These are phyloP conservation scores for Parascotia fuliginaria DNA, from an alignment of 2,888 invertebrate species.

Conservation along the genomic window DNA sequence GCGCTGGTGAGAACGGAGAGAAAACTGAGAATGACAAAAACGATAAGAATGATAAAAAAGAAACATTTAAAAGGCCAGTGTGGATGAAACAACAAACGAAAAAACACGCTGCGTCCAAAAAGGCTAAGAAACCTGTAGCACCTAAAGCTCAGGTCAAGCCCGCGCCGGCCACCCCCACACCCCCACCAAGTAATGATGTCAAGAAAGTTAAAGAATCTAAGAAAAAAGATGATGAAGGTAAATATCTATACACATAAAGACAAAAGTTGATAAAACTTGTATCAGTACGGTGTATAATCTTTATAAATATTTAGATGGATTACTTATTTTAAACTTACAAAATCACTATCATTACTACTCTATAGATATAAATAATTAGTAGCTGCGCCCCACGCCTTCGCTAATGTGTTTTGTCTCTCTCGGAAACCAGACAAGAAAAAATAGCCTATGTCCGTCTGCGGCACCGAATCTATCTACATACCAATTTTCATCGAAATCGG, in stretches of 20 bases:
- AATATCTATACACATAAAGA: not conserved
- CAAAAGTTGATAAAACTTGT: too few relatives aligned
- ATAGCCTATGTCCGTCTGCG: too few relatives aligned
- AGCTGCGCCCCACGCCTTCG: too few relatives aligned
- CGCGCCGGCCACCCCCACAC: conserved; percentile 43
- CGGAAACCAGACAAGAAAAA: too few relatives aligned
- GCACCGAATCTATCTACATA: too few relatives aligned
- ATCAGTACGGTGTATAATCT: too few relatives aligned
- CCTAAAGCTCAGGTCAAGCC: conserved; percentile 56
- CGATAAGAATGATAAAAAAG: conserved; percentile 79
- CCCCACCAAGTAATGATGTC: conserved; percentile 51
- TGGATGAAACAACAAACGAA: conserved; percentile 66
- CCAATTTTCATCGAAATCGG: too few relatives aligned
- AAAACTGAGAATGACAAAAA: conserved; percentile 71
- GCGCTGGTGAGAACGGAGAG: conserved; percentile 76
- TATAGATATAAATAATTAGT: too few relatives aligned
- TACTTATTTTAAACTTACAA: too few relatives aligned
- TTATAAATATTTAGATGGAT: too few relatives aligned
- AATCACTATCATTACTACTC: too few relatives aligned
- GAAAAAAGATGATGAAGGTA: conserved; percentile 68
- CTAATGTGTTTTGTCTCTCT: too few relatives aligned
- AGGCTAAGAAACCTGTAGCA: conserved; percentile 56
- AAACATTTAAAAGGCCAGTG: conserved; percentile 88
- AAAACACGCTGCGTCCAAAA: conserved; percentile 60
- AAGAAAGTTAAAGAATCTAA: conserved; percentile 75